These are phyloP conservation scores for Pentamera pediparva DNA, from an alignment of 53 echinoderm and acorn worm species.

Conservation along the genomic window DNA sequence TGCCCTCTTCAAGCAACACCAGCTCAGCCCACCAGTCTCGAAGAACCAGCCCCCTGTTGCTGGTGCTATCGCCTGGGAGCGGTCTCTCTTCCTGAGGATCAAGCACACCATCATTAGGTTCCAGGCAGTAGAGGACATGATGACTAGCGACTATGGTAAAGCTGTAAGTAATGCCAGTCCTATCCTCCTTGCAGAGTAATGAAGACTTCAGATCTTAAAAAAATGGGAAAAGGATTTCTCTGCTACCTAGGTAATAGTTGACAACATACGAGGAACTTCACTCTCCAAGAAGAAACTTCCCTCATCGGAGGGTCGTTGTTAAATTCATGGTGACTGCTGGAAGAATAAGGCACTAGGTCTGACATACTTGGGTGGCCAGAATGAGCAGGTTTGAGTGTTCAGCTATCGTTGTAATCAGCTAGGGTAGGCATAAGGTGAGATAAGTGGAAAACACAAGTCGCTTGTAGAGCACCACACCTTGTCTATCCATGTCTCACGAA, in stretches of 20 bases:
- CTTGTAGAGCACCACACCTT: no score
- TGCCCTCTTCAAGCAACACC: slow-evolving; percentile 86
- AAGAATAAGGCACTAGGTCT: no score
- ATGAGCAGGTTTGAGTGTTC: no score
- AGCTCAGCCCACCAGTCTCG: slow-evolving; percentile 87
- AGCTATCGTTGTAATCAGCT: no score
- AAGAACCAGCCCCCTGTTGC: slow-evolving; percentile 98
- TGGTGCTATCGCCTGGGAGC: slow-evolving; percentile 96
- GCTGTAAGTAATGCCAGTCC: slow-evolving; percentile 56
- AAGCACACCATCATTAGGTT: slow-evolving; percentile 99
- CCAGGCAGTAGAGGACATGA: slow-evolving; percentile 89
- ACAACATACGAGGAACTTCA: neutral
- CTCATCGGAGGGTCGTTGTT: no score
- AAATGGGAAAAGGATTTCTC: neutral
- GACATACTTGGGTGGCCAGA: no score
- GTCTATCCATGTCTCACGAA: no score
- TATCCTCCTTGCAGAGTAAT: neutral
- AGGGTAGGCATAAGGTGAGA: no score
- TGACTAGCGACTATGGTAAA: slow-evolving; percentile 95
- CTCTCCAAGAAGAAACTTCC: no score
- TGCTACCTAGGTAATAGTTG: neutral
- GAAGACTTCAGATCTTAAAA: no score
- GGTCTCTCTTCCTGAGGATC: slow-evolving; percentile 91
- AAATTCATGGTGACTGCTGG: no score
- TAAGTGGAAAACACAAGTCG: no score